Conservation (phyloP, 2,888 invertebrate species). For the Agrochola litura region DNA sequence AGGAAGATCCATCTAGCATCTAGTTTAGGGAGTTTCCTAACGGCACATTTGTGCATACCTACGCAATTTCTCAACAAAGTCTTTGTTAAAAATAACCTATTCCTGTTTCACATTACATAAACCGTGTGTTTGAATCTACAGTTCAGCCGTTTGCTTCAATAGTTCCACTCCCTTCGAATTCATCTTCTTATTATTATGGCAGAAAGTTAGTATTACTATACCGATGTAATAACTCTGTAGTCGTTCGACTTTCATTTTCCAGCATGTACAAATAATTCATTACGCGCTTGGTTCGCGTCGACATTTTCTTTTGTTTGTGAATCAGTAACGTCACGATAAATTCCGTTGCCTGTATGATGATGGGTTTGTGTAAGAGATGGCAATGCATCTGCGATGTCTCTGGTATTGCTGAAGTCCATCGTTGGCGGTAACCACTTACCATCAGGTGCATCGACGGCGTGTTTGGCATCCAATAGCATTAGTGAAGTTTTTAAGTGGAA, state of each 20-base stretch:
- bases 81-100: background rate
- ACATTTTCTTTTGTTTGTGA: conserved; percentile 36
- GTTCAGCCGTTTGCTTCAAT: background rate
- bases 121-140: background rate
- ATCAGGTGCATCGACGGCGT: background rate
- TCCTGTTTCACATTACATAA: background rate
- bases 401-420: background rate
- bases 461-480: background rate
- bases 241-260: conserved; percentile 15
- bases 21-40: background rate
- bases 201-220: background rate
- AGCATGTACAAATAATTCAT: conserved; percentile 20
- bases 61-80: background rate
- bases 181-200: background rate
- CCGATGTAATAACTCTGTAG: conserved; percentile 5
- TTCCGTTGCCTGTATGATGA: conserved; percentile 2
- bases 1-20: background rate
- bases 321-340: conserved; percentile 23
- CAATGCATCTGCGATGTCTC: too few relatives aligned
- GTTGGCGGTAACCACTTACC: background rate
- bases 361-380: background rate
- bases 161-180: background rate
- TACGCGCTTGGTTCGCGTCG: conserved; percentile 1
- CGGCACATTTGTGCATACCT: background rate
- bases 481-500: background rate